Conservation (phyloP, 1,140 invertebrate genomes). For the Lutraria rhynchaena region DNA sequence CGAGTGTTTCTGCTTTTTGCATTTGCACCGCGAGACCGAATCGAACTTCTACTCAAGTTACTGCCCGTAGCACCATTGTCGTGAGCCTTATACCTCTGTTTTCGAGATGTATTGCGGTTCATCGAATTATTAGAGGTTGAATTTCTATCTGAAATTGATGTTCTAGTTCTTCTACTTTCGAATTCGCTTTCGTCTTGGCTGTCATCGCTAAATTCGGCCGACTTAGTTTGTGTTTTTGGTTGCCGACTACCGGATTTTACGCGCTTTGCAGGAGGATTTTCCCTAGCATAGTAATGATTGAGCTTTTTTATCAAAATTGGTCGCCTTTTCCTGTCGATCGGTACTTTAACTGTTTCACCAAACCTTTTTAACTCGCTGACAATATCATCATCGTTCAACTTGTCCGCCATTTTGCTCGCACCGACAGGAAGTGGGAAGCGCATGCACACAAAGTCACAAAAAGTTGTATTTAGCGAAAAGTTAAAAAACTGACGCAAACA, state of each 20-base stretch:
- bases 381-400: conserved; percentile 73
- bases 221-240: conserved; percentile 45
- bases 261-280: conserved; percentile 52
- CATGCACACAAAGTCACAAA: no score
- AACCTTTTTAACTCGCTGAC: conserved; percentile 69
- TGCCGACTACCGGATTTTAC: conserved; percentile 45
- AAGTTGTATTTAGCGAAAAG: no score
- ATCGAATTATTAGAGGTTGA: conserved; percentile 31
- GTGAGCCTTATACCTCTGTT: conserved; percentile 1
- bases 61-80: conserved; percentile 45
- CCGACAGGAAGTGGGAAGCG: conserved; percentile 13
- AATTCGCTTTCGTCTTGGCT: conserved; percentile 60
- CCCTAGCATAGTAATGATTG: conserved; percentile 73
- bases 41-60: not conserved
- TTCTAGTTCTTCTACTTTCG: conserved; percentile 27
- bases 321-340: conserved; percentile 74
- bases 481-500: no score
- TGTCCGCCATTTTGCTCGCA: conserved; percentile 71
- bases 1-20: conserved; percentile 12
- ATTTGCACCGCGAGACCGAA: conserved; percentile 52
- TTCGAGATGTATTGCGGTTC: not conserved
- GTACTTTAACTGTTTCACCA: conserved; percentile 74
- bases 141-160: conserved; percentile 35
- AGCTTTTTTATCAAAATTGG: conserved; percentile 77
- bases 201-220: conserved; percentile 64